phyloP scores from a whole-genome alignment of 2,888 invertebrate genomes.

The Mechanitis mazaeus region DNA sequence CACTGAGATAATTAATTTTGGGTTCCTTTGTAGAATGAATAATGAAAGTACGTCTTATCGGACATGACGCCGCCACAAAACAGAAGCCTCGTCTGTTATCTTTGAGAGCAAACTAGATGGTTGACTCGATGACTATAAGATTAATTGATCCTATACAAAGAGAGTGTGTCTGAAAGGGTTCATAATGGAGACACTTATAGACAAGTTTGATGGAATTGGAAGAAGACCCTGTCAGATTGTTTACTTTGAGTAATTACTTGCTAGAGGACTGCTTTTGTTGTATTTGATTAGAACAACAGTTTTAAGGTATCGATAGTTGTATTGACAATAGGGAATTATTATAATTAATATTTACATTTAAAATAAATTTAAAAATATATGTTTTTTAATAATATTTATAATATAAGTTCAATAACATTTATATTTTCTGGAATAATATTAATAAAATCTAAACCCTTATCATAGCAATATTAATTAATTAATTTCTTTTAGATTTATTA shows the following conservation, averaged over 20 bases:
- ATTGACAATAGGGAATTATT: no score
- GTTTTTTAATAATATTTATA: no score
- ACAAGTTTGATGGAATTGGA: slow-evolving; percentile 12
- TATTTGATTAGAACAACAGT: not conserved
- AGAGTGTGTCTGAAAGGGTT: slow-evolving; percentile 17
- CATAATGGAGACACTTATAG: slow-evolving; percentile 9
- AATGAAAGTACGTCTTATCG: slow-evolving; percentile 24
- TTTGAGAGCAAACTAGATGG: slow-evolving; percentile 16
- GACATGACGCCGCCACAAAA: slow-evolving; percentile 22
- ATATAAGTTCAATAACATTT: no score
- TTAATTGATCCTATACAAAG: slow-evolving; percentile 27
- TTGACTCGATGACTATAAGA: slow-evolving; percentile 33
- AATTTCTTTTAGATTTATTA: no score
- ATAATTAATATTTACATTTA: no score
- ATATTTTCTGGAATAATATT: no score
- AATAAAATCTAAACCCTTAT: no score
- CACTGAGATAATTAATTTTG: slow-evolving; percentile 22
- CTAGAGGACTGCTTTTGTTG: not conserved
- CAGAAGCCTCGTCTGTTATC: slow-evolving; percentile 25
- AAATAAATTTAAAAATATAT: no score
- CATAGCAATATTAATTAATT: no score
- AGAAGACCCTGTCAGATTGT: slow-evolving; percentile 10
- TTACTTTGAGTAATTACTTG: slow-evolving; percentile 4
- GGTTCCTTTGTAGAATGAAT: slow-evolving; percentile 21
- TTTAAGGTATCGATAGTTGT: no score